A percentile compares a stretch with the other conserved stretches of the same genome.
phyloP scores from a whole-genome alignment of 2,888 invertebrate genomes.

The Cerceris rybyensis region DNA sequence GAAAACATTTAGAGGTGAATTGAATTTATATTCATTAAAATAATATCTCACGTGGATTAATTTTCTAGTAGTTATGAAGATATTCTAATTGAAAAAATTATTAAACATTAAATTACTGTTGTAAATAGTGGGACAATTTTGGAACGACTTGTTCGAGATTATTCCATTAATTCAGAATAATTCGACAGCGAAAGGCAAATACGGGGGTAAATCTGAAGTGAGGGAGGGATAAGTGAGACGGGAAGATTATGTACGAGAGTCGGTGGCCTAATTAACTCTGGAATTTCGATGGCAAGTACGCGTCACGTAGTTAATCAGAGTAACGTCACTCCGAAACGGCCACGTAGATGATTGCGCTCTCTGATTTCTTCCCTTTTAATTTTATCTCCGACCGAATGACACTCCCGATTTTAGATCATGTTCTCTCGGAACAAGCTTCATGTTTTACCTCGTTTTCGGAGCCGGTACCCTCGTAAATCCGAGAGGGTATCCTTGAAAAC shows the following conservation, averaged over 20 bases:
- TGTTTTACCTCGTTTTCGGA: conserved; percentile 28
- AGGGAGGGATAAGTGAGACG: neutral
- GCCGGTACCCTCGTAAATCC: conserved; percentile 43
- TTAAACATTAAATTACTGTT: too few species aligned
- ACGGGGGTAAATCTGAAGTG: neutral
- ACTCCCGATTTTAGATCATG: neutral
- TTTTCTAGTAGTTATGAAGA: too few species aligned
- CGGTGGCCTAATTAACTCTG: conserved; percentile 10
- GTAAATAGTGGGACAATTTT: too few species aligned
- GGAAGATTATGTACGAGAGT: neutral
- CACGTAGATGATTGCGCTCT: conserved; percentile 25
- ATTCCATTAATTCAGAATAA: neutral
- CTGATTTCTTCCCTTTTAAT: conserved; percentile 21
- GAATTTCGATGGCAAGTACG: conserved; percentile 31
- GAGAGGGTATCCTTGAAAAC: conserved; percentile 39
- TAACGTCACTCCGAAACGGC: conserved; percentile 18
- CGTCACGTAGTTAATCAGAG: conserved; percentile 43
- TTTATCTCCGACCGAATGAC: conserved; percentile 16
- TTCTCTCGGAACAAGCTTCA: conserved; percentile 26
- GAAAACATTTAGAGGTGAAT: too few species aligned
- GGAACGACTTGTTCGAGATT: too few species aligned
- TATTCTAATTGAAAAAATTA: too few species aligned
- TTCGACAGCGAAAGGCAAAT: neutral
- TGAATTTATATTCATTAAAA: too few species aligned
- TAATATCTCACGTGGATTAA: too few species aligned